Evolutionary conservation across 2,113 vertebrate species (phyloP).

Genomic region (Macroglossus sobrinus): DNA sequence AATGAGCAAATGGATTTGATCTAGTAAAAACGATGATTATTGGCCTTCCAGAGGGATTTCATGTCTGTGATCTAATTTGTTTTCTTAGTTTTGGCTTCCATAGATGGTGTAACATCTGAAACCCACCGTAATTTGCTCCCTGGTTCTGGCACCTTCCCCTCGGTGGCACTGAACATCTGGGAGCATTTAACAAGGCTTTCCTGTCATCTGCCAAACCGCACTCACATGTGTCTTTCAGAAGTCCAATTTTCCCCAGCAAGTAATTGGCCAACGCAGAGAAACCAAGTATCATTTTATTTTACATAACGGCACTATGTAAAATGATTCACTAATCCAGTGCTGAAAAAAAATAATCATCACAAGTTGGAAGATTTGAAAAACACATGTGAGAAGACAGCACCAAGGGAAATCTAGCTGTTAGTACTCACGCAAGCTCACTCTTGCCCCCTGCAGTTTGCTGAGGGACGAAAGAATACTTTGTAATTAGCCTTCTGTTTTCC

Average conservation of each 20-base stretch:
- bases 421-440: constrained; percentile 74
- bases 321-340: constrained; percentile 66
- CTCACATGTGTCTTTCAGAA: constrained; percentile 53
- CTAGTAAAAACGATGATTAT: background rate
- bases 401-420: constrained; percentile 45
- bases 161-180: constrained; percentile 59
- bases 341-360: constrained; percentile 75
- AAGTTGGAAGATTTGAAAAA: constrained; percentile 57
- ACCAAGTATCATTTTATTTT: constrained; percentile 75
- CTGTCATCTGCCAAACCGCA: constrained; percentile 51
- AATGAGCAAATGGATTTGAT: background rate
- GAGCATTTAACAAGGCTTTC: constrained; percentile 53
- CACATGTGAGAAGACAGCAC: constrained; percentile 42
- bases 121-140: constrained; percentile 18
- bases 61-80: background rate
- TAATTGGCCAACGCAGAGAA: constrained; percentile 71
- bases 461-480: constrained; percentile 46
- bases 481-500: constrained; percentile 34
- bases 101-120: background rate
- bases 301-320: constrained; percentile 61
- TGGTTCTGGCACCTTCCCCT: background rate
- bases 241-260: constrained; percentile 62
- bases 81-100: constrained; percentile 6
- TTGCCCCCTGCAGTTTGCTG: constrained; percentile 81
- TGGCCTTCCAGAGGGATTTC: background rate